Evolutionary conservation across 2,888 invertebrate genomes (phyloP).

Genomic region (Drosophila mettleri): DNA sequence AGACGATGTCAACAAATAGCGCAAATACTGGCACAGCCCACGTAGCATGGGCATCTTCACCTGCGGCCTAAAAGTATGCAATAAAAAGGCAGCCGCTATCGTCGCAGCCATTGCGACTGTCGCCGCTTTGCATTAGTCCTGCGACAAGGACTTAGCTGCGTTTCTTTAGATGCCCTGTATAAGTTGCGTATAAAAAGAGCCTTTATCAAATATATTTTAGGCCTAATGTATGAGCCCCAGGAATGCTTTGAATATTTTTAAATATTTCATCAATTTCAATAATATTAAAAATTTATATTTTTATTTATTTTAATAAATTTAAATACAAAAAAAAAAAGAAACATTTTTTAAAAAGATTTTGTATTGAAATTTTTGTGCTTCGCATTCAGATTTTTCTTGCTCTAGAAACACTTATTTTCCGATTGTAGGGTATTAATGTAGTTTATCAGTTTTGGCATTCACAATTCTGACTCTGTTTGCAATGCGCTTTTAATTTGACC

Average conservation of each 20-base stretch:
- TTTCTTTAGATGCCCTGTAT: conserved; percentile 38
- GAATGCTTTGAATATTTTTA: not conserved
- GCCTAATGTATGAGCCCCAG: not conserved
- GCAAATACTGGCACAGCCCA: conserved; percentile 44
- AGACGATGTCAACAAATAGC: conserved; percentile 63
- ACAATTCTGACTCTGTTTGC: conserved; percentile 34
- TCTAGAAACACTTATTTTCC: not conserved
- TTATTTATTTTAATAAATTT: too few relatives aligned
- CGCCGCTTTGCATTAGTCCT: conserved; percentile 62
- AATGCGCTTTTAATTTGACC: conserved; percentile 72
- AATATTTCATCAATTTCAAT: not conserved
- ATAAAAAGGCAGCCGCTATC: conserved; percentile 54
- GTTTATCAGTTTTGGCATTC: not conserved
- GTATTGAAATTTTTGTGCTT: not conserved
- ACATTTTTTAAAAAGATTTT: too few relatives aligned
- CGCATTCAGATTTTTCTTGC: not conserved
- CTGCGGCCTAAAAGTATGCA: conserved; percentile 67
- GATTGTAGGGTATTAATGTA: conserved; percentile 17
- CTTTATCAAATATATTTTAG: not conserved
- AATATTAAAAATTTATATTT: not conserved
- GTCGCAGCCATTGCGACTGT: conserved; percentile 37
- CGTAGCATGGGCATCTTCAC: conserved; percentile 27
- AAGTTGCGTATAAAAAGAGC: not conserved
- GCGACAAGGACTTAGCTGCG: conserved; percentile 30
- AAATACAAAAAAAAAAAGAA: too few relatives aligned